A percentile compares a stretch with the other conserved stretches of the same genome.
Evolutionary conservation across 30 jellyfish, hydroid and myxozoan species (phyloP).

Genomic region (Rhopilema esculentum): DNA sequence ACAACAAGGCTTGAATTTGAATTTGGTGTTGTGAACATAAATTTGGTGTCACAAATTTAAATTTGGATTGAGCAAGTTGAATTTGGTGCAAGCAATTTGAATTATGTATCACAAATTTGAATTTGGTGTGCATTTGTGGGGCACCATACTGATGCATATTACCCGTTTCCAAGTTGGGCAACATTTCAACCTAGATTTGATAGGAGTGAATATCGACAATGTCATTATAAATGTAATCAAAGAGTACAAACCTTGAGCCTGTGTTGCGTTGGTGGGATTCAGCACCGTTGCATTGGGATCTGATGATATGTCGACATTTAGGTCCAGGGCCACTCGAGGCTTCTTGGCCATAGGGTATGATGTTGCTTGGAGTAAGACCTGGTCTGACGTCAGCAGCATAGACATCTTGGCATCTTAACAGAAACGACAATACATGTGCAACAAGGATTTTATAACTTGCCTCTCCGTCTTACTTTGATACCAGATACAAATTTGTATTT

Average conservation of each 20-base stretch:
- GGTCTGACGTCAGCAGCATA: slow-evolving; percentile 70
- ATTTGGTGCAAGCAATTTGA: too few species aligned
- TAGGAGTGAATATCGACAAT: not conserved
- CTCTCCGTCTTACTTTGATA: too few species aligned
- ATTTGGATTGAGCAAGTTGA: too few species aligned
- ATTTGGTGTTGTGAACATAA: too few species aligned
- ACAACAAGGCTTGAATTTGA: too few species aligned
- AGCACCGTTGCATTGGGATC: slow-evolving; percentile 59
- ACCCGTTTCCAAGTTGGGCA: too few species aligned
- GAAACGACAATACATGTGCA: not conserved
- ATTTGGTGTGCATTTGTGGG: too few species aligned
- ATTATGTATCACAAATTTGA: too few species aligned
- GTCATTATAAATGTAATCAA: not conserved
- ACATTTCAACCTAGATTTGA: not conserved
- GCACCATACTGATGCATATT: too few species aligned
- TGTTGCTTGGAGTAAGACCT: slow-evolving; percentile 60
- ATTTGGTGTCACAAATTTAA: too few species aligned
- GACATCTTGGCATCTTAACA: slow-evolving; percentile 45
- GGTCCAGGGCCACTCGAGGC: slow-evolving; percentile 53
- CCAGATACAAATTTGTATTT: too few species aligned
- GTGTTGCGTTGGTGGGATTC: slow-evolving; percentile 25
- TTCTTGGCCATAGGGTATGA: slow-evolving; percentile 49
- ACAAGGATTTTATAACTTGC: too few species aligned
- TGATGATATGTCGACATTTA: slow-evolving; percentile 54
- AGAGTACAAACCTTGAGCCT: slow-evolving; percentile 22